Evolutionary conservation across 2,113 vertebrate genomes (phyloP), one percentile per base, ranked within the genome.

Genomic region (Eurypyga helias): DNA sequence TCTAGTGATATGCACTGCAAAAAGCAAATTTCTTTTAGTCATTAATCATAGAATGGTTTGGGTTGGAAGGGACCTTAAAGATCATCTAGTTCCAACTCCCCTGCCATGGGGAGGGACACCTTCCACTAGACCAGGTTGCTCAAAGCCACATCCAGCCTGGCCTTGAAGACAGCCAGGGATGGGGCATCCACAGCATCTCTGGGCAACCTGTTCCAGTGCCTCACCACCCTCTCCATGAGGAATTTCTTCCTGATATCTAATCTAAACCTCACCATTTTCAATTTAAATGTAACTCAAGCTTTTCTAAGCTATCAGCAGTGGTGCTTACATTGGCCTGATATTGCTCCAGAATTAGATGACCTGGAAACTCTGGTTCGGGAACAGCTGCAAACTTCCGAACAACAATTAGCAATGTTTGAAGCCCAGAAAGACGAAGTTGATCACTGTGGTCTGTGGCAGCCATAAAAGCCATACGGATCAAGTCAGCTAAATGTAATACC

Each of bases 381-480:
- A 99, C 96, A 83, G 88, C 34, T 28, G 99, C 98, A 98, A 99
- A 99, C 80, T 97, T 98, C 51, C 97, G 98, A 97, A 99, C 99
- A 97, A 99, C 96, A 48, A 99, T 97, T 89, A 99, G 97, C 61
- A 99, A 96, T 0, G 97, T 98, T 66, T 99, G 98, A 41, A 99
- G 99, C 24, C 99, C 99, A 49, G 98, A 98, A 93, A 99, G 98
- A 58, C 99, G 98, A 72, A 99, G 99, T 14, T 98, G 98, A 58
- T 99, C 98, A n/a, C 98, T 99, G 84, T 99, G 98, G 97, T 99
- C 99, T 48, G 99, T 99, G 51, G 99, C 99, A 75, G 99, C 99
- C 99, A 99, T 99, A 96, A 99, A 99, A 45, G 99, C 99, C 99
- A 99, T 99, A 46, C 99, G 99, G 66, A 99, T 98, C 98, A 99